Conservation (phyloP, 2,113 vertebrate species). For the Sinocyclocheilus grahami region DNA sequence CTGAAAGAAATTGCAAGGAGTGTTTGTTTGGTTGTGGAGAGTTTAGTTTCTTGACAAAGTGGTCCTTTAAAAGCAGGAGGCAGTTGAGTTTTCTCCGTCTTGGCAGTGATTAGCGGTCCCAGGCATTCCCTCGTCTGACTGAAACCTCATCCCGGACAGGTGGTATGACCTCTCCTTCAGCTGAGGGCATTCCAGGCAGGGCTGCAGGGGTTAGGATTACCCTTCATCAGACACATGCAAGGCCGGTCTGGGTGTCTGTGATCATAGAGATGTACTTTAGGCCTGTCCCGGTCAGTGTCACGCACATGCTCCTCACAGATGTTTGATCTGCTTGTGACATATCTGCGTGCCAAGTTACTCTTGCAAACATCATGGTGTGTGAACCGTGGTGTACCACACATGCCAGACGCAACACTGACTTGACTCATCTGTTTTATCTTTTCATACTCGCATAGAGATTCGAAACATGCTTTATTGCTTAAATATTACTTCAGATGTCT, state of each 20-base stretch:
- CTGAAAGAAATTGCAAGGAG: no score
- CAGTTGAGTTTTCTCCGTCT: neutral
- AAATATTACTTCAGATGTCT: neutral
- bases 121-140: constrained; percentile 45
- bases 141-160: constrained; percentile 62
- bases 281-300: neutral
- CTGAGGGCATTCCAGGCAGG: constrained; percentile 51
- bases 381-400: neutral
- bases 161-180: constrained; percentile 55
- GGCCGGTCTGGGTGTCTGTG: constrained; percentile 5
- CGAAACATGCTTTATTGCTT: neutral
- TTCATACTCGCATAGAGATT: neutral
- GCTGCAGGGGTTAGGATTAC: constrained; percentile 38
- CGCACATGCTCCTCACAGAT: constrained; percentile 7
- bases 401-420: neutral
- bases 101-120: neutral
- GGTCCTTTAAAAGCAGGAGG: neutral
- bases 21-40: neutral
- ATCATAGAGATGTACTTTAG: neutral
- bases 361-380: neutral
- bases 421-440: neutral
- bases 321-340: constrained; percentile 8
- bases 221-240: neutral
- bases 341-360: neutral
- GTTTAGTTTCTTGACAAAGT: neutral